phyloP scores from a whole-genome alignment of 2,113 vertebrate species.

The Nymphicus hollandicus region DNA sequence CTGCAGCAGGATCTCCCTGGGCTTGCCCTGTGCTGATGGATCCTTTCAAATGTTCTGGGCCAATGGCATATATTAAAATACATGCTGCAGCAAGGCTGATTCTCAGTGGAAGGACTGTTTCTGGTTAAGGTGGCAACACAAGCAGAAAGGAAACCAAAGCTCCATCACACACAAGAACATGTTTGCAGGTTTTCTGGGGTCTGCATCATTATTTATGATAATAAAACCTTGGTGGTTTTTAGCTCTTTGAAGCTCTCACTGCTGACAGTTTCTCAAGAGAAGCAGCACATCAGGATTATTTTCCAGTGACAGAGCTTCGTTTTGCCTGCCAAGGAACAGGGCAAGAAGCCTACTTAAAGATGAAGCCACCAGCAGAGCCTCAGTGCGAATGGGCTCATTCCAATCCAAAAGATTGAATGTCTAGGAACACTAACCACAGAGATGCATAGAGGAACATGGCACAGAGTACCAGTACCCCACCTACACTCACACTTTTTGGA shows the following conservation, averaged over 20 bases:
- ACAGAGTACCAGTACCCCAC: background rate
- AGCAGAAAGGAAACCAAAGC: background rate
- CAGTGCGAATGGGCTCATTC: fast-evolving
- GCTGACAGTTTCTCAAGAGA: background rate
- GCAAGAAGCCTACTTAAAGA: background rate
- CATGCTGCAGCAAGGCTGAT: background rate
- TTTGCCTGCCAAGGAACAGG: background rate
- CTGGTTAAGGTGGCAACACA: background rate
- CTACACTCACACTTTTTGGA: background rate
- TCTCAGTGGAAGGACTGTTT: background rate
- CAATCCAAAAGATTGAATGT: background rate
- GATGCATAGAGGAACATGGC: background rate
- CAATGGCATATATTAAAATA: background rate
- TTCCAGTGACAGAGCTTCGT: background rate
- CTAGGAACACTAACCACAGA: background rate
- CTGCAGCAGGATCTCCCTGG: background rate
- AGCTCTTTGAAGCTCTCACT: background rate
- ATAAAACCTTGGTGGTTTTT: background rate
- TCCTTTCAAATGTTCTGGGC: background rate
- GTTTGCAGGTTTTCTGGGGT: background rate
- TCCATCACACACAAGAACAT: background rate
- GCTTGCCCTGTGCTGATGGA: background rate
- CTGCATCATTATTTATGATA: background rate
- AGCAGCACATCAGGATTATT: background rate
- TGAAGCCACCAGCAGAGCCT: background rate